A percentile compares a stretch with the other conserved stretches of the same genome.
Evolutionary conservation across 2,888 invertebrate genomes (phyloP).

Genomic region (Tenthredo mesomela): DNA sequence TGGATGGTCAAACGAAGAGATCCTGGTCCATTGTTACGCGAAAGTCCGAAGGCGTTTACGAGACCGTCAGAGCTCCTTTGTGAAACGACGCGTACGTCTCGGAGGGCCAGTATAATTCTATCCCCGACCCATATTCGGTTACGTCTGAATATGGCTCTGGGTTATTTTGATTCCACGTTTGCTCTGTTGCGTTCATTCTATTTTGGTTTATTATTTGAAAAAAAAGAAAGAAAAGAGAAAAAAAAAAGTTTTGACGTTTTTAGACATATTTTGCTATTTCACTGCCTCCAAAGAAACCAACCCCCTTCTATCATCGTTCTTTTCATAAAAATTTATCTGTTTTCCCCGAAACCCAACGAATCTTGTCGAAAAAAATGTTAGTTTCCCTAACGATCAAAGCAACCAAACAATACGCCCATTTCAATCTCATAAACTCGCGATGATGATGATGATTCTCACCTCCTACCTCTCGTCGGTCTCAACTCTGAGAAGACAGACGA

Average conservation of each 20-base stretch:
- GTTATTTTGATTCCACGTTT: conserved; percentile 56
- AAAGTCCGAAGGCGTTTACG: conserved; percentile 48
- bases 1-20: conserved; percentile 7
- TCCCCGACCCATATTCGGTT: conserved; percentile 54
- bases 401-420: conserved; percentile 40
- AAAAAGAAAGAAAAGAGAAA: conserved; percentile 45
- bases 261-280: conserved; percentile 67
- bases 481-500: conserved; percentile 58
- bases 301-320: conserved; percentile 26
- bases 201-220: conserved; percentile 48
- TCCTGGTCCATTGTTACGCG: conserved; percentile 17
- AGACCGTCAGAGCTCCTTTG: conserved; percentile 28
- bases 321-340: not conserved
- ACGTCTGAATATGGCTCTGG: conserved; percentile 52
- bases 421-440: not conserved
- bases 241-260: conserved; percentile 67
- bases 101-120: not conserved
- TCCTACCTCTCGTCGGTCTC: not conserved
- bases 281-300: conserved; percentile 55
- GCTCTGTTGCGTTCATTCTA: conserved; percentile 51
- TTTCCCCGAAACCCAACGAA: not conserved
- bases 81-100: conserved; percentile 23
- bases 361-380: not conserved
- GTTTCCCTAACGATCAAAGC: conserved; percentile 6
- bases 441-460: conserved; percentile 23